Evolutionary conservation across 2,888 invertebrate genomes (phyloP), one percentile per base, ranked within the genome.

Genomic region (Synergus umbraculus): DNA sequence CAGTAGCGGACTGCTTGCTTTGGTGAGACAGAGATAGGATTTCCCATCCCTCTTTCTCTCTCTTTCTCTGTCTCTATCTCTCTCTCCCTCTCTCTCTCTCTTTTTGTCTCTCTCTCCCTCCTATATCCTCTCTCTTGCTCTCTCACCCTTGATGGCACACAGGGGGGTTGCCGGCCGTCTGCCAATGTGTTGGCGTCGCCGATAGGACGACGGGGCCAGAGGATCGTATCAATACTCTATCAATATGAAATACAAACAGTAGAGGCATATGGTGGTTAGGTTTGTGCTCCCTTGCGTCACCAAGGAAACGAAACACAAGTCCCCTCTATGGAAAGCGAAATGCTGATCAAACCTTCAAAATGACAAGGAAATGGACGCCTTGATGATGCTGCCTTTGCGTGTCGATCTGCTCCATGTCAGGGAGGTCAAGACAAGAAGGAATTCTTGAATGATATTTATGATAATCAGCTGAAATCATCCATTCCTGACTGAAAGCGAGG

Each of bases 191-290:
- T 77, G 81, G 83, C 76, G 22, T 73, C 63, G 79, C 60, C 15
- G 84, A 64, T 79, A 78, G 67, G 77, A 60, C 80, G 79, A 79
- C 69, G 79, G 83, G 85, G 85, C 81, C 83, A 29, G 69, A 22
- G 64, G 73, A 78, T 85, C 86, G 87, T 90, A 91, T 91, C 91
- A 90, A 91, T 91, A 90, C 91, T 91, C 90, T 91, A 92, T 92
- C 92, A 92, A 92, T 92, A 91, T 91, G 90, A 91, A 91, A 91
- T 89, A 90, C 91, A 92, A 91, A 92, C 91, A 91, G 87, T 80
- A 83, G 85, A 86, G 84, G 84, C 84, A 84, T 81, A 84, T 81
- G 81, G 80, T 78, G 86, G 87, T 85, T 87, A 84, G 85, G 83
- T 85, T 86, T 85, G 83, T 83, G 81, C 85, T 83, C 87, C 86